phyloP scores from a whole-genome alignment of 2,888 invertebrate genomes.

The Nomada fabriciana region DNA sequence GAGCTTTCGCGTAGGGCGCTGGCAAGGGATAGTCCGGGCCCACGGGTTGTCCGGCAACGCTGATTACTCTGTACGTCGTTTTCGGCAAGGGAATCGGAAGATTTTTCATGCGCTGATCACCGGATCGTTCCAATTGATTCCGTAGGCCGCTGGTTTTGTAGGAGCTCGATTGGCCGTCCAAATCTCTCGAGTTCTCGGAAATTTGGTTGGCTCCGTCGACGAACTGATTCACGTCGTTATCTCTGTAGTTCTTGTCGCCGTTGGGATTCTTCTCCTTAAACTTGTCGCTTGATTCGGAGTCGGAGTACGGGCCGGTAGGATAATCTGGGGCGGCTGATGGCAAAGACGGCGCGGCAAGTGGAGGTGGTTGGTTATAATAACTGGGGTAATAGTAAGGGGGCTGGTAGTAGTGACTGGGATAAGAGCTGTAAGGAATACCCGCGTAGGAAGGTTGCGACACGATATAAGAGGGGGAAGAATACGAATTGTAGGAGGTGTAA shows the following conservation, averaged over 20 bases:
- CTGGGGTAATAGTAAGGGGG: constrained; percentile 76
- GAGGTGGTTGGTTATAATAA: constrained; percentile 76
- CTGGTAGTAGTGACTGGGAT: constrained; percentile 78
- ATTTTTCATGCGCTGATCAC: constrained; percentile 67
- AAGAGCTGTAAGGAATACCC: constrained; percentile 59
- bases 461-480: constrained; percentile 59
- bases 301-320: constrained; percentile 51
- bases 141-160: constrained; percentile 73
- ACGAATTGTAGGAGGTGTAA: constrained; percentile 54
- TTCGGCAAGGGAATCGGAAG: constrained; percentile 58
- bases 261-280: constrained; percentile 32
- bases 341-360: constrained; percentile 70
- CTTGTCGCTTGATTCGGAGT: constrained; percentile 36
- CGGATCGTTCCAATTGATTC: constrained; percentile 74
- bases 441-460: constrained; percentile 55
- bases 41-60: constrained; percentile 75
- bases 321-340: constrained; percentile 64
- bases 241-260: constrained; percentile 71
- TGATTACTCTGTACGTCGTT: constrained; percentile 77
- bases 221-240: constrained; percentile 67
- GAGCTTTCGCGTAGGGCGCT: constrained; percentile 71
- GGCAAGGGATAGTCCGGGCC: constrained; percentile 74
- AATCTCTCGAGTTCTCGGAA: constrained; percentile 74
- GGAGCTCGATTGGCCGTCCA: constrained; percentile 77
- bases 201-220: constrained; percentile 79